Conservation (phyloP, 1,140 invertebrate genomes). For the Pogonomyrmex californicus region DNA sequence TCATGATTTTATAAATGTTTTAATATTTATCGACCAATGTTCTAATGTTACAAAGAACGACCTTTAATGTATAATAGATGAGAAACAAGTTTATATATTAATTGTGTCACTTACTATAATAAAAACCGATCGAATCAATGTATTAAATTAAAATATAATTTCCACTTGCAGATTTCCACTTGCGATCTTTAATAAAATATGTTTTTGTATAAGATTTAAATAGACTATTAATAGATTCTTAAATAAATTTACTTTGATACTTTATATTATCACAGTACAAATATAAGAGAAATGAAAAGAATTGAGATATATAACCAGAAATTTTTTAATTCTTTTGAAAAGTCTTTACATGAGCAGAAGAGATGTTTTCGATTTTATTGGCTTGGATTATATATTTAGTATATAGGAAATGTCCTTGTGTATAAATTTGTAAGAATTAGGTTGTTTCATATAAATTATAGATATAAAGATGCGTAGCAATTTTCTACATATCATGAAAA, state of each 20-base stretch:
- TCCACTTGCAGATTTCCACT: not conserved
- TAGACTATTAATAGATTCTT: not conserved
- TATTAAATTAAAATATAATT: conserved; percentile 36
- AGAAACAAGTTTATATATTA: not conserved
- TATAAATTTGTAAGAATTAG: not conserved
- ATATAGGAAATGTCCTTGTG: not conserved
- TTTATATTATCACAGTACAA: conserved; percentile 39
- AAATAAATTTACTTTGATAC: conserved; percentile 10
- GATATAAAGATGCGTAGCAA: not conserved
- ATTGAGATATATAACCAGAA: not conserved
- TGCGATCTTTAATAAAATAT: conserved; percentile 25
- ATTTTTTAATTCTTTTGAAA: conserved; percentile 1
- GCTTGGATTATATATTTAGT: not conserved
- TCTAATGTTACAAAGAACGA: not conserved
- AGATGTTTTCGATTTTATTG: not conserved
- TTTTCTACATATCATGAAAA: conserved; percentile 2
- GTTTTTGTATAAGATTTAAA: conserved; percentile 8
- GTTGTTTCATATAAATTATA: not conserved
- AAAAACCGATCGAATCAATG: conserved; percentile 25
- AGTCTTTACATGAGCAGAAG: not conserved
- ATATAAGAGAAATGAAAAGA: conserved; percentile 49
- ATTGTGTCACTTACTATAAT: not conserved
- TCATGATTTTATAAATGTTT: conserved; percentile 36
- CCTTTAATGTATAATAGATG: not conserved
- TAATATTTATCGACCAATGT: conserved; percentile 9